A percentile compares a stretch with the other conserved stretches of the same genome.
Conservation (phyloP, 1,140 invertebrate genomes). For the Calephelis nemesis region DNA sequence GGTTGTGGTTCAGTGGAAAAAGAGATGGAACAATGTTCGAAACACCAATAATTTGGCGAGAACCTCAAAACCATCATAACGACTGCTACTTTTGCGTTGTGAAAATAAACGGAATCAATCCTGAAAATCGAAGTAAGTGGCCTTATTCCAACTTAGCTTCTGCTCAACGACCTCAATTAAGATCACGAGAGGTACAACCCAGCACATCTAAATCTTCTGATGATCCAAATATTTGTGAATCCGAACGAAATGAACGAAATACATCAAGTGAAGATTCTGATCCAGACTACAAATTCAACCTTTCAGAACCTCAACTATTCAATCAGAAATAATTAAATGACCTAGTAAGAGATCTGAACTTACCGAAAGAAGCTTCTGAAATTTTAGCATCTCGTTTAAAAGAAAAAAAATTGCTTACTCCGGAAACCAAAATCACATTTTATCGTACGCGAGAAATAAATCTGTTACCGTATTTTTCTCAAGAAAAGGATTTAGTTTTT, state of each 20-base stretch:
- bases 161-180: too few relatives aligned
- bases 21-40: not conserved
- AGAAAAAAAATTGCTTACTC: constrained; percentile 31
- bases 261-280: too few relatives aligned
- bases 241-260: too few relatives aligned
- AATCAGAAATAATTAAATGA: not conserved
- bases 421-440: constrained; percentile 33
- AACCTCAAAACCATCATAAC: not conserved
- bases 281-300: too few relatives aligned
- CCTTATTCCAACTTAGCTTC: too few relatives aligned
- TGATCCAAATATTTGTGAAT: too few relatives aligned
- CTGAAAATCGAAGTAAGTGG: too few relatives aligned
- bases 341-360: not conserved
- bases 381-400: not conserved
- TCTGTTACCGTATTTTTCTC: constrained; percentile 38
- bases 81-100: not conserved
- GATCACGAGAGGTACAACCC: too few relatives aligned
- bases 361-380: not conserved
- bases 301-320: too few relatives aligned
- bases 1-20: not conserved
- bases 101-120: not conserved
- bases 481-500: constrained; percentile 36
- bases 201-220: too few relatives aligned
- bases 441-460: constrained; percentile 35
- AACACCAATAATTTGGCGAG: not conserved